These are phyloP conservation scores for Gymnodraco acuticeps DNA, from an alignment of 2,797 vertebrate genomes.

Conservation along the genomic window DNA sequence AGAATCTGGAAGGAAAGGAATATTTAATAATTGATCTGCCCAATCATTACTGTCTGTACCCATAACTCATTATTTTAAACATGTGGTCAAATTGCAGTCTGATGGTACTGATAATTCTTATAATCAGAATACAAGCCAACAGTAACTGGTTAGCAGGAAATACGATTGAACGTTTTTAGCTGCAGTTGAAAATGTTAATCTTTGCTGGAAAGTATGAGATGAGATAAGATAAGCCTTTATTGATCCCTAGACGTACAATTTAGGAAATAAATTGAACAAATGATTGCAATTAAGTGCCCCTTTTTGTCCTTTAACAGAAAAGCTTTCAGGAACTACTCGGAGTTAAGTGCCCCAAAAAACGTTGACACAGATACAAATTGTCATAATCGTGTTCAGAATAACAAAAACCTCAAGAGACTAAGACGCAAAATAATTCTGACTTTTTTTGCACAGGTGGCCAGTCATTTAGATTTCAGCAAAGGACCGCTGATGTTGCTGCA, in stretches of 20 bases:
- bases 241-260: background rate
- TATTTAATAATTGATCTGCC: background rate
- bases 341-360: background rate
- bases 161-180: background rate
- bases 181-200: background rate
- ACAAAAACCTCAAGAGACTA: background rate
- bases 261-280: too few species aligned
- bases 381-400: background rate
- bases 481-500: conserved; percentile 14
- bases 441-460: conserved; percentile 6
- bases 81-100: background rate
- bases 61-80: background rate
- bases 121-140: background rate
- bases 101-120: background rate
- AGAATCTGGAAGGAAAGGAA: background rate
- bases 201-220: background rate
- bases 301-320: background rate
- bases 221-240: background rate
- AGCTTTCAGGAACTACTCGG: background rate
- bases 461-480: conserved; percentile 32
- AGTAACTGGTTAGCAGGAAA: background rate
- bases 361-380: background rate
- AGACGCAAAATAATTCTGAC: background rate
- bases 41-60: background rate
- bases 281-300: background rate